Percentiles rank a stretch among this genome's conserved stretches.
These are phyloP conservation scores for Pectinophora gossypiella DNA, from an alignment of 1,140 invertebrate species.

Conservation along the genomic window DNA sequence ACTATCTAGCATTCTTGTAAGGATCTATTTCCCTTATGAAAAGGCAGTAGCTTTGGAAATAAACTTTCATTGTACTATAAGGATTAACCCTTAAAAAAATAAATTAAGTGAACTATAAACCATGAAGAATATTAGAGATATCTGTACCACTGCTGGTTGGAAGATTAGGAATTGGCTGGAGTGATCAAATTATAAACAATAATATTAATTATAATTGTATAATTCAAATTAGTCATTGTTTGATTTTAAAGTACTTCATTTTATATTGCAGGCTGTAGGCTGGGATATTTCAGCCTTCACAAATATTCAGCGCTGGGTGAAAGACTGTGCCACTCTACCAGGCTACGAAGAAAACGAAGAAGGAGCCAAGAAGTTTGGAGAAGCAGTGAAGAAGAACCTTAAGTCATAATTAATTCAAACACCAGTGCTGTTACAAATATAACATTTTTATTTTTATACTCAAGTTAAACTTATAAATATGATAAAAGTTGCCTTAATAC, in stretches of 20 bases:
- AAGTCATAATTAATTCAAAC: conserved; percentile 27
- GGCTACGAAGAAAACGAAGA: conserved; percentile 74
- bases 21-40: conserved; percentile 16
- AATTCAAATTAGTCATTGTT: no score
- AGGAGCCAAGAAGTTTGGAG: conserved; percentile 74
- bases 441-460: conserved; percentile 18
- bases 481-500: background rate
- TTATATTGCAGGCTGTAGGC: conserved; percentile 76
- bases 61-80: no score
- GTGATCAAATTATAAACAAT: no score
- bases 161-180: no score
- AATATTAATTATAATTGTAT: no score
- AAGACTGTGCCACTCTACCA: conserved; percentile 75
- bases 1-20: conserved; percentile 76
- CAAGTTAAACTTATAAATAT: conserved; percentile 23
- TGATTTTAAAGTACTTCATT: no score
- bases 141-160: no score
- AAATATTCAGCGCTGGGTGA: conserved; percentile 80
- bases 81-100: background rate
- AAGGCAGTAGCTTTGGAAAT: no score
- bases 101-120: background rate
- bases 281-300: conserved; percentile 80
- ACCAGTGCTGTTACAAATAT: no score
- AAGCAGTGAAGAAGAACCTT: conserved; percentile 74
- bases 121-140: no score